Conservation (phyloP, 2,797 vertebrate species). For the Silurus lanzhouensis region DNA sequence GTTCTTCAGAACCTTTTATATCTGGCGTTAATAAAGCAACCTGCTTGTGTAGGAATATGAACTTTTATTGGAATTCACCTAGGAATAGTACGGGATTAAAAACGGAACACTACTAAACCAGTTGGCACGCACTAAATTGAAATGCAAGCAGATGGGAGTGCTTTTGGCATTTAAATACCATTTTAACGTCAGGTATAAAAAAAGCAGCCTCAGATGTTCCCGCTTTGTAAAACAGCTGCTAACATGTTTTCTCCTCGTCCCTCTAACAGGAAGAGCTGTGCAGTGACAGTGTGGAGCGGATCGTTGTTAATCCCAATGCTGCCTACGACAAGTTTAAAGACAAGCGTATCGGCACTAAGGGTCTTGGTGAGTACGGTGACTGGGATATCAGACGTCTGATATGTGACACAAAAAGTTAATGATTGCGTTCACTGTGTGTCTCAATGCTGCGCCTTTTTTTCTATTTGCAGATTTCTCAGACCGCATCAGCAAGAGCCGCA, state of each 20-base stretch:
- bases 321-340: constrained; percentile 98
- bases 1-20: constrained; percentile 22
- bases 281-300: constrained; percentile 94
- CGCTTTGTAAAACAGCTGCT: not conserved
- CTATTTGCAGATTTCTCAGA: constrained; percentile 89
- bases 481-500: constrained; percentile 85
- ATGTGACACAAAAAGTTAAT: not conserved
- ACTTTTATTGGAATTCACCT: not conserved
- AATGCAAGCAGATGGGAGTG: not conserved
- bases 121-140: not conserved
- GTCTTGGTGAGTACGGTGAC: constrained; percentile 78
- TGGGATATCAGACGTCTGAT: not conserved
- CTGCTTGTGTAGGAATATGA: not conserved
- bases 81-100: not conserved
- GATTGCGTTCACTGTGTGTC: not conserved
- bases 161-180: not conserved
- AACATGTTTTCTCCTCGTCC: constrained; percentile 23
- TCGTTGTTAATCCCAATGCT: constrained; percentile 96
- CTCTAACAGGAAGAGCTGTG: constrained; percentile 88
- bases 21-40: constrained; percentile 34
- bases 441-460: constrained; percentile 28
- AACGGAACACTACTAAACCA: not conserved
- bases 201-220: not conserved
- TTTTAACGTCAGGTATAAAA: constrained; percentile 37
- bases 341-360: constrained; percentile 88